A percentile compares a stretch with the other conserved stretches of the same genome.
Evolutionary conservation across 2,113 vertebrate genomes (phyloP).

Genomic region (Embiotoca jacksoni): DNA sequence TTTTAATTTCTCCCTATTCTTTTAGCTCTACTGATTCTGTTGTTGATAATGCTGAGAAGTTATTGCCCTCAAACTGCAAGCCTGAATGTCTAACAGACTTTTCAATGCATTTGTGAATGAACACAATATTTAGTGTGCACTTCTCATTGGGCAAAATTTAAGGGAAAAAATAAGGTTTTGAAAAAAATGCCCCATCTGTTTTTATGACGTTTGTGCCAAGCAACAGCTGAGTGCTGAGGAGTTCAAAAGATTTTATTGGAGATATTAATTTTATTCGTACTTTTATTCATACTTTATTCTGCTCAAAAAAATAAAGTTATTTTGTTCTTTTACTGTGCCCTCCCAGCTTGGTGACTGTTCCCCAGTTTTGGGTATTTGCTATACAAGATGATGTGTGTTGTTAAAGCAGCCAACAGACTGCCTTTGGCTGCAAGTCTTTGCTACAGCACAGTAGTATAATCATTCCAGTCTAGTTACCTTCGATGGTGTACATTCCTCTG

Average conservation of each 20-base stretch:
- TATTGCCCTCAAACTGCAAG: constrained; percentile 2
- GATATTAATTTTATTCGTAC: background rate
- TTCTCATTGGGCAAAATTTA: background rate
- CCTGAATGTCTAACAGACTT: background rate
- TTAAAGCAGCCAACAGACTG: constrained; percentile 28
- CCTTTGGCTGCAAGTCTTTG: constrained; percentile 30
- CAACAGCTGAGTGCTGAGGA: background rate
- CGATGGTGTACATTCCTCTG: constrained; percentile 46
- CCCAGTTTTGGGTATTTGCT: constrained; percentile 38
- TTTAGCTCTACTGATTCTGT: background rate
- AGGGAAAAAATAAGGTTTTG: too few species aligned
- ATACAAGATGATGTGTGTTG: constrained; percentile 34
- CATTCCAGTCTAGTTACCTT: constrained; percentile 37
- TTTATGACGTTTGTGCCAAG: constrained; percentile 4
- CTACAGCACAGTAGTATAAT: constrained; percentile 24
- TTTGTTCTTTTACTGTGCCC: constrained; percentile 4
- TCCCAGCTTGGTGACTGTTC: constrained; percentile 42
- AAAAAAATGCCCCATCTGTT: background rate
- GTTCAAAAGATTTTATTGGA: background rate
- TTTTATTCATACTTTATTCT: background rate
- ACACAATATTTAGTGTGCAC: background rate
- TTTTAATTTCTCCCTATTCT: background rate
- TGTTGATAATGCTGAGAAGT: background rate
- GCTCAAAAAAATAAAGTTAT: background rate
- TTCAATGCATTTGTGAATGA: background rate